Evolutionary conservation across 2,797 vertebrate species (phyloP).

Genomic region (Euphonia xanthogaster): DNA sequence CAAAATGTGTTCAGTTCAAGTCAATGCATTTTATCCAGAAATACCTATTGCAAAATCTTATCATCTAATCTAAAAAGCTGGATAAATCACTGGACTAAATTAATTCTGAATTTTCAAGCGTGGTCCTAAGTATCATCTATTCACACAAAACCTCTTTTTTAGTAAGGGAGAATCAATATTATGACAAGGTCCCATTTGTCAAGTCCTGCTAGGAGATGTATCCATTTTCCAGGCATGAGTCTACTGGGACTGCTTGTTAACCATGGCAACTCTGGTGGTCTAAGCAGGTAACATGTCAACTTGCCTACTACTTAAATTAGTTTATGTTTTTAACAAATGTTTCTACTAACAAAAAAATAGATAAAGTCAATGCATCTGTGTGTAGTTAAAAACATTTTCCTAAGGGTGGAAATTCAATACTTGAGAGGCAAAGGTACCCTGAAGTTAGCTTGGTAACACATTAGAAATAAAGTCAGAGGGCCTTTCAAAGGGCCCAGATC

Average conservation of each 20-base stretch:
- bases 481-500: neutral
- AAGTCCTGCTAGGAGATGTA: neutral
- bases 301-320: neutral
- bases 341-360: neutral
- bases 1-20: neutral
- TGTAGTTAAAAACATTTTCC: neutral
- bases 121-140: neutral
- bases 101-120: neutral
- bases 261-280: neutral
- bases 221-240: neutral
- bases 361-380: neutral
- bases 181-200: neutral
- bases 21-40: neutral
- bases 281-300: neutral
- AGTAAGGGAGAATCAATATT: neutral
- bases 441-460: neutral
- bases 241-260: neutral
- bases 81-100: neutral
- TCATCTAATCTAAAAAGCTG: neutral
- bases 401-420: neutral
- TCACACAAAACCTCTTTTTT: neutral
- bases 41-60: neutral
- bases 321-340: neutral
- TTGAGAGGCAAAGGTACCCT: neutral
- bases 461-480: neutral